Conservation (phyloP, 2,113 vertebrate genomes). For the Micronycteris hirsuta region DNA sequence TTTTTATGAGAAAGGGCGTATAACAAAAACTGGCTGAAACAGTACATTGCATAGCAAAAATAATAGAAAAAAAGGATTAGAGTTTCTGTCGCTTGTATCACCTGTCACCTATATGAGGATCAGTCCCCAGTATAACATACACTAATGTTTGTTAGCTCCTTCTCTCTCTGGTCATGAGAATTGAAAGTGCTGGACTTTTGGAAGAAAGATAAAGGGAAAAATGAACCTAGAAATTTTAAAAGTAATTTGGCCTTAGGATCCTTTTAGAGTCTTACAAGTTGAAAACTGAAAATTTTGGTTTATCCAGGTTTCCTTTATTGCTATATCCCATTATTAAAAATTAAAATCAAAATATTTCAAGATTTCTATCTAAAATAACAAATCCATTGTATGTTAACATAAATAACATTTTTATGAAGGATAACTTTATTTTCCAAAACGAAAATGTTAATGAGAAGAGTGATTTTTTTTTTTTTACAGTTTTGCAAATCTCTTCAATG, state of each 20-base stretch:
- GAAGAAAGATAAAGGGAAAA: neutral
- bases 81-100: neutral
- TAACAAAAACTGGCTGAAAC: neutral
- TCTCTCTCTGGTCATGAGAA: neutral
- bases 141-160: neutral
- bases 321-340: neutral
- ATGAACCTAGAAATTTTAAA: neutral
- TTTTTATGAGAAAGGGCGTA: slow-evolving; percentile 13
- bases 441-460: neutral
- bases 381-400: neutral
- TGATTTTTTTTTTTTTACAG: neutral
- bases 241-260: neutral
- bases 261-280: neutral
- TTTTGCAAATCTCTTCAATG: neutral
- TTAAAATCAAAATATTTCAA: neutral
- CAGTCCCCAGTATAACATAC: neutral
- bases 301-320: neutral
- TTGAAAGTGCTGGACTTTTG: neutral
- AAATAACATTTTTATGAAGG: neutral
- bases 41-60: neutral
- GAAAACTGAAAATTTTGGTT: neutral
- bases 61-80: neutral
- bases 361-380: neutral
- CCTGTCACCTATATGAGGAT: neutral
- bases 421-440: neutral